Evolutionary conservation across 2,113 vertebrate genomes (phyloP).

Genomic region (Formicarius rufipectus): DNA sequence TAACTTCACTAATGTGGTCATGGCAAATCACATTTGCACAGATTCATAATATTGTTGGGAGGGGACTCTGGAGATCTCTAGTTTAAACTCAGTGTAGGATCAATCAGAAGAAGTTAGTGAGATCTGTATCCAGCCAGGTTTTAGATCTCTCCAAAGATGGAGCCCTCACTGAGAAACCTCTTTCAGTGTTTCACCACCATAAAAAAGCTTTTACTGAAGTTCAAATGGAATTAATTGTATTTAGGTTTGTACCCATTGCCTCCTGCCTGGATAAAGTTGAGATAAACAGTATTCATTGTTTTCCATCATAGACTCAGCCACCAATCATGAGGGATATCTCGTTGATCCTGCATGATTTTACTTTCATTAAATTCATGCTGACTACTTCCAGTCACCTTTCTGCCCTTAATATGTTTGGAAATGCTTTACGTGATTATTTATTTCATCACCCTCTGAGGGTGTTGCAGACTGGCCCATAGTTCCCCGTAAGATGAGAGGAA

Average conservation of each 20-base stretch:
- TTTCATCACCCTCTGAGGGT: not conserved
- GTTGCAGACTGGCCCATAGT: not conserved
- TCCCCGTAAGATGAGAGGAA: not conserved
- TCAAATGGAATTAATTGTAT: not conserved
- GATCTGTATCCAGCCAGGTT: not conserved
- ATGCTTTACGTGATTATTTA: not conserved
- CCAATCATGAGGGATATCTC: not conserved
- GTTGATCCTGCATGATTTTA: not conserved
- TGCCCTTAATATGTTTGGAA: not conserved
- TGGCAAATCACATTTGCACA: not conserved
- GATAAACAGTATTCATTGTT: not conserved
- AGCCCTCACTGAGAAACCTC: not conserved
- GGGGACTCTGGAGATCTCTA: not conserved
- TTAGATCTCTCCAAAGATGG: not conserved
- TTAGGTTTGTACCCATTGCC: not conserved
- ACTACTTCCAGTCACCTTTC: not conserved
- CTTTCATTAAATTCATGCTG: not conserved
- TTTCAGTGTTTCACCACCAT: not conserved
- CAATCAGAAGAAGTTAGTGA: not conserved
- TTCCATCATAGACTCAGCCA: not conserved
- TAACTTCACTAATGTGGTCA: not conserved
- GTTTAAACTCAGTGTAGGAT: not conserved
- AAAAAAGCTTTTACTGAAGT: not conserved
- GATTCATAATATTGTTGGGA: not conserved
- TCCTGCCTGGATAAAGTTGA: not conserved